Base-by-base conservation (phyloP, 2,113 vertebrate genomes). In the Pitta sordida region DNA sequence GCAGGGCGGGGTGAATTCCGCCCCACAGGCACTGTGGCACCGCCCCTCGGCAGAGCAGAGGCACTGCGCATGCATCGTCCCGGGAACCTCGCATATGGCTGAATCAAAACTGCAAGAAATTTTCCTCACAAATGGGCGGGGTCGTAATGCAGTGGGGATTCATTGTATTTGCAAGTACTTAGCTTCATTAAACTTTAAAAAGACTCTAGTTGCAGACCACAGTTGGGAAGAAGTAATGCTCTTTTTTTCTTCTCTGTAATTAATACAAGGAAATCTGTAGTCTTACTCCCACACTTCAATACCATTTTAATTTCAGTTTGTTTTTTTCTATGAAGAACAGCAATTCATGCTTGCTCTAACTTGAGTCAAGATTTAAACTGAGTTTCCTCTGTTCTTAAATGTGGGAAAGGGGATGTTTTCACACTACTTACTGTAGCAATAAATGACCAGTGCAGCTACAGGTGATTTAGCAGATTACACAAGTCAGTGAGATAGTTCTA, bases 161-260 rank as follows among this genome's bases (percentile, higher is more conserved):
- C n/a, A n/a, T n/a, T n/a, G n/a, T 95, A 85, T 91, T 86, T 93
- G 86, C 91, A 92, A 94, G 76, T 53, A 86, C 49, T 78, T 65
- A 46, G 60, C 58, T 93, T 96, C 89, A 94, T 96, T 95, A 96
- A 93, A 87, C 43, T 76, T 92, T 92, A 87, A 85, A 87, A 94
- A 70, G 53, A 81, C 37, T 82, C 80, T 83, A 60, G 91, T n/a
- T 93, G 44, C 86, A 91, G 64, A 11, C 48, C 32, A 67, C 24
- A 56, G 23, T 9, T 64, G 64, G 34, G 49, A 88, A 89, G 62
- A 73, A 18, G 59, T 77, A 59, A 58, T 32, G 46, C 62, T 84
- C 12, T 67, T 90, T 79, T 87, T 79, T 60, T 10, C 37, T 39
- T 64, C 62, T 65, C 78, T 76, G 51, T 80, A 91, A 93, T 87